Evolutionary conservation across 2,888 invertebrate species (phyloP).

Genomic region (Tribolium freemani): DNA sequence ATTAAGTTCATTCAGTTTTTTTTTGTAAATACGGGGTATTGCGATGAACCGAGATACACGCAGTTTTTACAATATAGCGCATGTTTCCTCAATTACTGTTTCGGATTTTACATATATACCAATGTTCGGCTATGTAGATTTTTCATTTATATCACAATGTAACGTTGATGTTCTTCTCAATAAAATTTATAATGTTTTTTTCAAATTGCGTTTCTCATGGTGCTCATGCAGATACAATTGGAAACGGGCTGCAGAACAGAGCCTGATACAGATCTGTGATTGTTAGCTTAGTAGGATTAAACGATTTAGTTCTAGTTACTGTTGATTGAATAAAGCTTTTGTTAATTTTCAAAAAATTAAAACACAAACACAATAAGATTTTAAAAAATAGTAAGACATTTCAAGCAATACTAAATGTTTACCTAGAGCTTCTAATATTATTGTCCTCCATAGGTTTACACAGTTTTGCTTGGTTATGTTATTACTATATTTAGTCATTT

Average conservation of each 20-base stretch:
- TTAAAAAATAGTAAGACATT: constrained; percentile 41
- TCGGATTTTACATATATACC: constrained; percentile 4
- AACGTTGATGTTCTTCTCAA: constrained; percentile 14
- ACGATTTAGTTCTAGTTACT: constrained; percentile 46
- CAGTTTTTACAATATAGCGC: constrained; percentile 11
- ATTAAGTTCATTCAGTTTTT: not conserved
- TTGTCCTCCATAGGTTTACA: constrained; percentile 37
- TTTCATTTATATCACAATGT: constrained; percentile 21
- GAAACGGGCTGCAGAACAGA: constrained; percentile 50
- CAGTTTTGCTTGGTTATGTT: constrained; percentile 39
- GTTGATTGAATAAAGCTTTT: constrained; percentile 31
- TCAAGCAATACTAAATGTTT: constrained; percentile 44
- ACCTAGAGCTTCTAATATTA: constrained; percentile 38
- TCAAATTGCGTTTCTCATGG: constrained; percentile 45
- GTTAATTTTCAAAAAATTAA: constrained; percentile 32
- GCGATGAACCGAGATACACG: not conserved
- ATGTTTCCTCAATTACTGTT: constrained; percentile 3
- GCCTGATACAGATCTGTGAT: constrained; percentile 56
- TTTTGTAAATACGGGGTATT: not conserved
- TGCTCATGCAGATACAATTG: constrained; percentile 54
- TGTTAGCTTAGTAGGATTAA: constrained; percentile 55
- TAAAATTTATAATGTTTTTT: constrained; percentile 14
- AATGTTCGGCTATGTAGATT: constrained; percentile 10
- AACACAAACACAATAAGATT: constrained; percentile 21
- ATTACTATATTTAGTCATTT: constrained; percentile 41